Evolutionary conservation across 2,797 vertebrate genomes (phyloP), one percentile per base, ranked within the genome.

Genomic region (Halcyon smyrnensis): DNA sequence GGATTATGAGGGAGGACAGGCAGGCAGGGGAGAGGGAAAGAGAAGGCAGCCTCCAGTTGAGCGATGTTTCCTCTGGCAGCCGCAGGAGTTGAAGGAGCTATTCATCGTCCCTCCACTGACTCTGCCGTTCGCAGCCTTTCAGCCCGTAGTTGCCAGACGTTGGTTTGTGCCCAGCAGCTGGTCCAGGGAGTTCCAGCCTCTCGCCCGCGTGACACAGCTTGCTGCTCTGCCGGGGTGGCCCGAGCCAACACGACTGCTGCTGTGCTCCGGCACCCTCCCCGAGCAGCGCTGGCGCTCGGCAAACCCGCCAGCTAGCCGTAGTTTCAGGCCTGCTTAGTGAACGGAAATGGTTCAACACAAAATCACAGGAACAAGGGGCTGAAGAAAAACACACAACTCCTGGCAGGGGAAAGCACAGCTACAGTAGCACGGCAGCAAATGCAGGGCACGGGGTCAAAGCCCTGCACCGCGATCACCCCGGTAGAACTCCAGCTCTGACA

Each of bases 391-490:
- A 34, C 0, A 1, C 14, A 37, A 1, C 39, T 84, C 43, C 73
- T 34, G 84, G 50, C 70, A 76, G 62, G 28, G 43, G 74, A n/a
- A 56, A 69, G 87, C 48, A 25, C 43, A 51, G 27, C 1, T 4
- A 0, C 1, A 62, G 89, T 3, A 46, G 71, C 6, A 12, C 46
- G 20, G 2, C 81, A n/a, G 84, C 37, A 24, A n/a, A 46, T 9
- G 46, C 46, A 46, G 46, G 46, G 46, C 17, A 8, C 45, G 4
- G 4, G 16, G 74, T 37, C 48, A 27, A 21, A 37, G 76, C 23
- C 2, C 37, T 1, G 20, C 3, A n/a, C 65, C 43, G 6, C 0
- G 2, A 25, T 6, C 64, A 6, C 1, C 75, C 34, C 1, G 1
- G 11, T 12, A 2, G 1, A 30, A 36, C 30, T 8, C 2, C n/a